A percentile compares a stretch with the other conserved stretches of the same genome.
Conservation (phyloP, 1,140 invertebrate genomes). For the Euschistus heros region DNA sequence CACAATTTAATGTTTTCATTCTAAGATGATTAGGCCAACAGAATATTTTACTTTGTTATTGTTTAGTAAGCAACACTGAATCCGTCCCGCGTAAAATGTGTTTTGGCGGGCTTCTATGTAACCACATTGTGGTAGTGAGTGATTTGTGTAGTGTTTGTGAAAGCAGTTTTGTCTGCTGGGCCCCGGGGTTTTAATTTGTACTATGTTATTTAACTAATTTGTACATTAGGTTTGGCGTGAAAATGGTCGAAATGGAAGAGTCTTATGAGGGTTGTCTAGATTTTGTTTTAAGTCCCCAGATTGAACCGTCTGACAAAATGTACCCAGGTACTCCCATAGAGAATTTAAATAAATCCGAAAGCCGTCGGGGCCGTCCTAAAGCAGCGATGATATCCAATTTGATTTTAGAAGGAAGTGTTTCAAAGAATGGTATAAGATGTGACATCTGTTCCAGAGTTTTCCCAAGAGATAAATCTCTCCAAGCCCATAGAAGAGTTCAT, state of each 20-base stretch:
- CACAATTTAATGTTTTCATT: no score
- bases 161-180: no score
- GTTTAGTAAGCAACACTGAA: no score
- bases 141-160: no score
- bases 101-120: no score
- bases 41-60: no score
- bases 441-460: conserved; percentile 63
- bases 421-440: conserved; percentile 62
- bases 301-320: conserved; percentile 8
- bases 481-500: conserved; percentile 70
- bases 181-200: conserved; percentile 2
- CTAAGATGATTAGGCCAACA: no score
- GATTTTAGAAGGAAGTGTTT: conserved; percentile 60
- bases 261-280: not conserved
- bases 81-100: no score
- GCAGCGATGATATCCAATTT: conserved; percentile 59
- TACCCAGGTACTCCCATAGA: not conserved
- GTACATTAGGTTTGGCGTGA: not conserved
- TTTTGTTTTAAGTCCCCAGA: conserved; percentile 9
- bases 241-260: conserved; percentile 6
- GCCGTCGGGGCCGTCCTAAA: conserved; percentile 51
- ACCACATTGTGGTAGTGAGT: no score
- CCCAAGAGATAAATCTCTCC: conserved; percentile 67
- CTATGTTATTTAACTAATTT: not conserved
- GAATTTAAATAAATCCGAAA: conserved; percentile 12